Evolutionary conservation across 2,797 vertebrate species (phyloP), one percentile per base, ranked within the genome.

Genomic region (Poecilia gillii): DNA sequence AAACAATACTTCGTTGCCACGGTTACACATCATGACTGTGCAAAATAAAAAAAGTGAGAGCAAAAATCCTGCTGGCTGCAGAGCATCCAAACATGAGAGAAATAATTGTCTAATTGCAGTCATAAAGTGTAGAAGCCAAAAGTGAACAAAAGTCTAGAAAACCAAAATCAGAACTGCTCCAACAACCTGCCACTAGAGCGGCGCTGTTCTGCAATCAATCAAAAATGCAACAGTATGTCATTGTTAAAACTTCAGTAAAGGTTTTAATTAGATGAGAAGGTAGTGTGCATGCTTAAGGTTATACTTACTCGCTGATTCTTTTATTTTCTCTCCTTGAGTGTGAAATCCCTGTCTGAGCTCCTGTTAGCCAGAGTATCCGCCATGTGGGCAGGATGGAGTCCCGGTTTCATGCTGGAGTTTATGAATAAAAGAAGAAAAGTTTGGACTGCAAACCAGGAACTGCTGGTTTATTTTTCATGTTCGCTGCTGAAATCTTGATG

Each of bases 341-440:
- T 76, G 31, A 76, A 76, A n/a, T 2, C 11, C 33, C 28, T 12
- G 20, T 51, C 49, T 68, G 49, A 68, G 3, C n/a, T 25, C 62
- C 28, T 36, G 39, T 64, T 5, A 14, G 18, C 16, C 41, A 28
- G 39, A 57, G 23, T n/a, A 9, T 25, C 12, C 2, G n/a, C 7
- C 64, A 28, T 20, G 36, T 49, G 18, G 12, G 47, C 25, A 43
- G n/a, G 11, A 72, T 71, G 36, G 39, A 43, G 46, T 70, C 5
- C 28, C 25, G 6, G 47, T 53, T 53, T 75, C 55, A 45, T 33
- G 55, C 55, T 33, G 55, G 31, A 28, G n/a, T 36, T 23, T n/a
- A 43, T 71, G 43, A 77, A 77, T 76, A 76, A 68, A n/a, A 51
- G 23, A 49, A 20, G 64, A 55, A 77, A 68, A 51, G 45, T 33